phyloP scores from a whole-genome alignment of 2,113 vertebrate genomes.

The Notothenia coriiceps region DNA sequence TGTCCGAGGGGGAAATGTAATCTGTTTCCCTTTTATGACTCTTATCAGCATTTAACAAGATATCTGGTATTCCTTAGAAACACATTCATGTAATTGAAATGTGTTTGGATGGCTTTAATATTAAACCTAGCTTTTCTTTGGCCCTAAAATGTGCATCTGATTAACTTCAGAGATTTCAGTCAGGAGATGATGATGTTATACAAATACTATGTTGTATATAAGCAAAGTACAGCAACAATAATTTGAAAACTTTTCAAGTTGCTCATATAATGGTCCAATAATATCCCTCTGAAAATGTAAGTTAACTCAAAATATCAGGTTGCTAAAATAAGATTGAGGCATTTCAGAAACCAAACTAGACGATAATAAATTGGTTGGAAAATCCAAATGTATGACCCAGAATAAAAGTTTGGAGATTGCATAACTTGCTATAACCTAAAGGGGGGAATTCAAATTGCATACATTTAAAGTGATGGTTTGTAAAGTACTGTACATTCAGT shows the following conservation, averaged over 20 bases:
- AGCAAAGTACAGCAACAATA: neutral
- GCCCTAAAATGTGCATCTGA: neutral
- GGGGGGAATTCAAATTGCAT: neutral
- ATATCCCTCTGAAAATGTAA: too few relatives aligned
- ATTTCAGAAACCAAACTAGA: too few relatives aligned
- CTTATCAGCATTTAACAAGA: neutral
- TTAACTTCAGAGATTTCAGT: neutral
- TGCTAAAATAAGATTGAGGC: too few relatives aligned
- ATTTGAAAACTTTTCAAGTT: too few relatives aligned
- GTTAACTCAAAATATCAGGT: too few relatives aligned
- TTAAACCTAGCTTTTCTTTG: neutral
- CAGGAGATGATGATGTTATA: neutral
- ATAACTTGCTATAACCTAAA: neutral
- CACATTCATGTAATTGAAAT: neutral
- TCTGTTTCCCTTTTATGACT: neutral
- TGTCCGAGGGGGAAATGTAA: conserved; percentile 3
- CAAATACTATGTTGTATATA: neutral
- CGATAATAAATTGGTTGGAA: too few relatives aligned
- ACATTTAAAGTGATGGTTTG: neutral
- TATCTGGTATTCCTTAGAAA: neutral
- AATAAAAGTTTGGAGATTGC: neutral
- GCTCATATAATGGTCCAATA: too few relatives aligned
- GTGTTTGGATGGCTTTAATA: neutral
- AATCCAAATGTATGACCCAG: neutral
- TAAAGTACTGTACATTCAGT: neutral